These are phyloP conservation scores for Drosophila vallismaia DNA, from an alignment of 2,888 invertebrate species.

Conservation along the genomic window DNA sequence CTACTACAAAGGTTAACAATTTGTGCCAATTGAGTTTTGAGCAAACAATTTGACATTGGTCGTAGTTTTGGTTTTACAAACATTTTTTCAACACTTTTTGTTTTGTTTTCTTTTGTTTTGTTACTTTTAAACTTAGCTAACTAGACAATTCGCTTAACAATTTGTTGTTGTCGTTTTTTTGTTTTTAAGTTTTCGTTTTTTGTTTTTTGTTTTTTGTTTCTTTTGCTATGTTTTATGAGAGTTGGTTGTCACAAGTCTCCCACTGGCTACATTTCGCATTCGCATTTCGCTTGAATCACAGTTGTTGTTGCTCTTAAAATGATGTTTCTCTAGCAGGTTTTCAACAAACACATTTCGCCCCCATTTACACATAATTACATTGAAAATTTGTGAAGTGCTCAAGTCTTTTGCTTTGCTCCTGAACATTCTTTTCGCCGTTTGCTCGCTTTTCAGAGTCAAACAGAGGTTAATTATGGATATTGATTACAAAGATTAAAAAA, in stretches of 20 bases:
- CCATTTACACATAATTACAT: constrained; percentile 37
- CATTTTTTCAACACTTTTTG: constrained; percentile 41
- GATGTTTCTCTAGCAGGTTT: constrained; percentile 58
- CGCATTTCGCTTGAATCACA: constrained; percentile 61
- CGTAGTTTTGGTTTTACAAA: constrained; percentile 60
- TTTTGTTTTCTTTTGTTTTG: constrained; percentile 30
- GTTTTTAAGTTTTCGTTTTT: constrained; percentile 29
- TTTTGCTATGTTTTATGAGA: constrained; percentile 46
- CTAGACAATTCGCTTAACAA: constrained; percentile 78
- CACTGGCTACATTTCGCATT: constrained; percentile 47
- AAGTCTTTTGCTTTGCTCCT: constrained; percentile 67
- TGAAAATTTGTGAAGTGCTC: constrained; percentile 70
- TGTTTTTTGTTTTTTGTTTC: constrained; percentile 25
- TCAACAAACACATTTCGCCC: constrained; percentile 39
- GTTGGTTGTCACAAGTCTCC: constrained; percentile 52
- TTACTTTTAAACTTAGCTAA: constrained; percentile 66
- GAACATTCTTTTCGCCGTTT: constrained; percentile 33
- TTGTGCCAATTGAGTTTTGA: constrained; percentile 58
- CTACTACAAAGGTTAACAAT: constrained; percentile 77
- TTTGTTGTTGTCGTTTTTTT: constrained; percentile 51
- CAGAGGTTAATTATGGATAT: constrained; percentile 28
- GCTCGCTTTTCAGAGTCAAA: constrained; percentile 47
- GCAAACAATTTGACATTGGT: constrained; percentile 73
- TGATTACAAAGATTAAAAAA: constrained; percentile 38
- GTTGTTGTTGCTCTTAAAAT: constrained; percentile 79